A percentile compares a stretch with the other conserved stretches of the same genome.
phyloP scores from a whole-genome alignment of 1,140 invertebrate species.

The Marisa cornuarietis region DNA sequence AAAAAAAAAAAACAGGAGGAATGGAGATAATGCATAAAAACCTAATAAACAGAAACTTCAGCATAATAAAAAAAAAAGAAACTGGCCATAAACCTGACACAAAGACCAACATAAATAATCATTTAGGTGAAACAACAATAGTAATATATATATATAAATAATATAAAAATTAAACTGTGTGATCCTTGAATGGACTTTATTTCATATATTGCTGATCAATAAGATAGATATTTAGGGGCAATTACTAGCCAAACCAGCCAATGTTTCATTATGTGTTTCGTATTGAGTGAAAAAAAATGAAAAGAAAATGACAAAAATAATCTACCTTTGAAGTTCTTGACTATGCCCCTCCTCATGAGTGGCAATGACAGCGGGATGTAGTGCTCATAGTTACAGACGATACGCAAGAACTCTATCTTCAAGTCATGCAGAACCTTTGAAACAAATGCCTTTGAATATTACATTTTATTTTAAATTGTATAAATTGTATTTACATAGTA shows the following conservation, averaged over 20 bases:
- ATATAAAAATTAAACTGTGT: too few species aligned
- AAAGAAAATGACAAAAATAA: background rate
- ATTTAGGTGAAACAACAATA: background rate
- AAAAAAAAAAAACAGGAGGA: constrained; percentile 1
- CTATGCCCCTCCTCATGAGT: constrained; percentile 61
- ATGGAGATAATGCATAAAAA: background rate
- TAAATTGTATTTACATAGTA: background rate
- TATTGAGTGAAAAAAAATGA: background rate
- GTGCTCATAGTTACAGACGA: constrained; percentile 68
- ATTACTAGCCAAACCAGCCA: background rate
- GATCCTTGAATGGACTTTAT: too few species aligned
- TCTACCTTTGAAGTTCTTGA: constrained; percentile 67
- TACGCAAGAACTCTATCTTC: constrained; percentile 65
- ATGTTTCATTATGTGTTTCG: background rate
- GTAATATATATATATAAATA: background rate
- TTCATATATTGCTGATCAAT: too few species aligned
- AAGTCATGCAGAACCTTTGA: constrained; percentile 59
- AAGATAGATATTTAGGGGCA: background rate
- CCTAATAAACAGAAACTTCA: background rate
- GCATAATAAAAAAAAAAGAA: background rate
- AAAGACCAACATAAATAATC: background rate
- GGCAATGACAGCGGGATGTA: constrained; percentile 72
- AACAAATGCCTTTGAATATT: constrained; percentile 2
- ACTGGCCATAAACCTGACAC: background rate
- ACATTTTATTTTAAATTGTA: background rate